Evolutionary conservation across 2,113 vertebrate genomes (phyloP), one percentile per base, ranked within the genome.

Genomic region (Cygnus buccinator): DNA sequence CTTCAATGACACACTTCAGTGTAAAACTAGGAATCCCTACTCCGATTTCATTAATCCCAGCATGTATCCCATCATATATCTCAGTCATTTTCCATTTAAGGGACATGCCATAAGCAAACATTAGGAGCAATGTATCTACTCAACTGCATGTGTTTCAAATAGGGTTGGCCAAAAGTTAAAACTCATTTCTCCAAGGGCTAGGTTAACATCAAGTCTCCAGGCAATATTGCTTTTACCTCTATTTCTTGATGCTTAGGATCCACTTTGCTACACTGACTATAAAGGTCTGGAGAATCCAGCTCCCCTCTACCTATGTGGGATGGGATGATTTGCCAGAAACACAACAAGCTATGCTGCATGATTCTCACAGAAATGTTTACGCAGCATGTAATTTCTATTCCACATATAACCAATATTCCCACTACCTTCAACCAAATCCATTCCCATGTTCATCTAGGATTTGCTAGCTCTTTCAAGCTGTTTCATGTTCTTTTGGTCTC

Each of bases 371-470:
- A 84, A 22, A 16, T 8, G 26, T 76, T 88, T 81, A 33, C 25
- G 5, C 35, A 21, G 2, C 61, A 11, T 29, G 20, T 22, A 55
- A 78, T 46, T 92, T 66, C n/a, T 62, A 31, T 37, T 29, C 43
- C 28, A 29, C 21, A 35, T 5, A 58, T 13, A 77, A 87, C 11
- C 21, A 87, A 63, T 8, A 74, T 16, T 48, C 7, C 8, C 31
- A 25, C 5, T 17, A n/a, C 11, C 74, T 78, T 52, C 52, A 81
- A 11, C 10, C 16, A 66, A 62, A 50, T 37, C 39, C 21, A 58
- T 41, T 21, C 0, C 0, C 5, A 12, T 37, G 16, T 61, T 55
- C 70, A 55, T 25, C 50, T 75, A 2, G 9, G 50, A 73, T 58
- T 25, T 52, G 26, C 29, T 35, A 48, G 33, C 31, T 78, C 18